Base-by-base conservation (phyloP, 2,797 vertebrate species). In the Pseudocheirus occidentalis region DNA sequence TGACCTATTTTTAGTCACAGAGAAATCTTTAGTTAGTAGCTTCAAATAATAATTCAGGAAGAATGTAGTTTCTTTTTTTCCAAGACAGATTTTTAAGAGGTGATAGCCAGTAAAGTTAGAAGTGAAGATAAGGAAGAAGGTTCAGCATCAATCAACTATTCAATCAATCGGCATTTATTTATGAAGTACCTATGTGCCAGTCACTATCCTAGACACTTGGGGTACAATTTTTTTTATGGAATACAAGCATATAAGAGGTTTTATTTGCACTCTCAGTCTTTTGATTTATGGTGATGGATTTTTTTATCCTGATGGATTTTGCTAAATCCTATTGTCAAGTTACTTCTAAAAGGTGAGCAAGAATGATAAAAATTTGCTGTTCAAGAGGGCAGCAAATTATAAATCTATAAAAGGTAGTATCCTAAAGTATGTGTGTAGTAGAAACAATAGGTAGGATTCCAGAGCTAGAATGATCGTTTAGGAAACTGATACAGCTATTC, bases 21-120 rank as follows among this genome's bases (percentile, higher is more conserved):
- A 16, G 62, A 66, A 66, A 66, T 13, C 31, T 66, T 13, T 66
- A 66, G 59, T 66, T 31, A 34, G 31, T 90, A 53, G 4, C 29
- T 58, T 95, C 56, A 92, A 9, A 57, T 5, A 94, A 46, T 16
- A 89, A 40, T n/a, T 55, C 91, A 73, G 12, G 46, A 94, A 46
- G 27, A 92, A 94, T 87, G 21, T 5, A 1, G 53, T 54, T 54
- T 54, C 53, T 7, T 91, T 96, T 94, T 7, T 92, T 96, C 93
- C 0, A 55, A 18, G 29, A 55, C 40, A 18, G 7, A 95, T 94
- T 95, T 92, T 0, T 90, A 73, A 54, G 28, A 93, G 46, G 46
- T 10, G 12, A 9, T 40, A 89, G 29, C 53, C 27, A 94, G 16
- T 89, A 10, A 50, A 73, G 66, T 90, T 2, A 58, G 91, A 34